Conservation (phyloP, 2,888 invertebrate genomes). For the Monochamus alternatus region DNA sequence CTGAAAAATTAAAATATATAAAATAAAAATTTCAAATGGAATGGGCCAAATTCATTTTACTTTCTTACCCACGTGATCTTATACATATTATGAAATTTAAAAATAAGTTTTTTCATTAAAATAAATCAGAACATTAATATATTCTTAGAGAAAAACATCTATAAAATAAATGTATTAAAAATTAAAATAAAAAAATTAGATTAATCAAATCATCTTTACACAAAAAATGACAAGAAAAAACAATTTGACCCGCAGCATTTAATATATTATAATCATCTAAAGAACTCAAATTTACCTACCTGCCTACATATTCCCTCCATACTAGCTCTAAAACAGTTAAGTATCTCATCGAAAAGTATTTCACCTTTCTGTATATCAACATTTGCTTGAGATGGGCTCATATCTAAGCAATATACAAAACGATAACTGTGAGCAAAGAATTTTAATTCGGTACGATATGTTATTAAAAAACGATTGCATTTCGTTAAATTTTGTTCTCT, state of each 20-base stretch:
- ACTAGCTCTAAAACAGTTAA: constrained; percentile 73
- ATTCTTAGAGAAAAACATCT: background rate
- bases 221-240: background rate
- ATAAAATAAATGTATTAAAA: background rate
- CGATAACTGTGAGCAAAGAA: constrained; percentile 82
- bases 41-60: background rate
- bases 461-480: constrained; percentile 73
- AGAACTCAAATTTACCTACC: constrained; percentile 66
- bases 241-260: background rate
- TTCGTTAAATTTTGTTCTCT: constrained; percentile 70
- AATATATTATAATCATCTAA: background rate
- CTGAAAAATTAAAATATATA: constrained; percentile 69
- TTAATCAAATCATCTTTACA: background rate
- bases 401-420: constrained; percentile 83
- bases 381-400: constrained; percentile 83
- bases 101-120: background rate
- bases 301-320: constrained; percentile 74
- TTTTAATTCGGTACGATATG: constrained; percentile 75
- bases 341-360: constrained; percentile 77
- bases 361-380: constrained; percentile 78
- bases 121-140: background rate
- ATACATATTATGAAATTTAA: background rate
- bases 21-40: constrained; percentile 6
- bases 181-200: no score
- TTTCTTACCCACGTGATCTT: background rate